Evolutionary conservation across 1,140 invertebrate genomes (phyloP).

Genomic region (Ostrea edulis): DNA sequence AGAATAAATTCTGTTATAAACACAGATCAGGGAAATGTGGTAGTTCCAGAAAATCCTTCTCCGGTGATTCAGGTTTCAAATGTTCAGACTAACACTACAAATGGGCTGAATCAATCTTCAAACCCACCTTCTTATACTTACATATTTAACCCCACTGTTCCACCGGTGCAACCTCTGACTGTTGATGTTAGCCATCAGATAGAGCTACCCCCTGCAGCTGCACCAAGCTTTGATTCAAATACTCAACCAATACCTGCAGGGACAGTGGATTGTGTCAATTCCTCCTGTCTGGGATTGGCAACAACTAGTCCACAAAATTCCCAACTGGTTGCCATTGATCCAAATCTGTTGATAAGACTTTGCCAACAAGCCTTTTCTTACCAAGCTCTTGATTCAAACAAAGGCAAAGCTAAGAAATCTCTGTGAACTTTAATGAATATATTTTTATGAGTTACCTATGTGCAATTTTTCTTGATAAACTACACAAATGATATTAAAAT

Average conservation of each 20-base stretch:
- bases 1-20: slow-evolving; percentile 17
- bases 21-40: neutral
- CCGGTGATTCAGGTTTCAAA: neutral
- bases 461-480: too few species aligned
- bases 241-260: neutral
- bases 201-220: neutral
- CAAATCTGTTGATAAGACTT: slow-evolving; percentile 11
- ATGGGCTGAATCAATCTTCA: neutral
- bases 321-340: slow-evolving; percentile 12
- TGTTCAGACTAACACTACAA: neutral
- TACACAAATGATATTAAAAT: too few species aligned
- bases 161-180: neutral
- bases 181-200: neutral
- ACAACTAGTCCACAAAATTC: neutral
- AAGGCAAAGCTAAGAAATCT: neutral
- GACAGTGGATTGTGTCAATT: neutral
- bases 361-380: slow-evolving; percentile 9
- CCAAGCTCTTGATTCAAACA: neutral
- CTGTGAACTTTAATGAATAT: neutral
- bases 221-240: neutral
- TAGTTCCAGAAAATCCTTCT: neutral
- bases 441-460: neutral
- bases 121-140: slow-evolving; percentile 12
- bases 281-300: neutral
- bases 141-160: slow-evolving; percentile 14